phyloP scores from a whole-genome alignment of 23 tunicate genomes.

The Diplosoma virens region DNA sequence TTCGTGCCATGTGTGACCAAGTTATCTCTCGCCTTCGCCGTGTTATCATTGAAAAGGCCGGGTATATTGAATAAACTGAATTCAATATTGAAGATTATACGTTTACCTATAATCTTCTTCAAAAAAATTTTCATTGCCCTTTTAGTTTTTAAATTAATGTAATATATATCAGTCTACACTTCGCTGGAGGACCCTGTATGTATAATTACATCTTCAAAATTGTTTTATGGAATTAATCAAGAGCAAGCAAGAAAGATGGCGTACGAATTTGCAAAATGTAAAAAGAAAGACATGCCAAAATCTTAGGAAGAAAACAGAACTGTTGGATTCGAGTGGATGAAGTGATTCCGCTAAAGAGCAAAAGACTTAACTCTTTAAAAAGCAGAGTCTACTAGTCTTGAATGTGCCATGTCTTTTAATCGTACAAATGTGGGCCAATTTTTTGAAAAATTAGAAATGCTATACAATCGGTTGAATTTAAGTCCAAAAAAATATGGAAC shows the following conservation, averaged over 20 bases:
- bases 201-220: slow-evolving; percentile 24
- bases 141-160: too few species aligned
- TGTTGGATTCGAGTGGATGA: slow-evolving; percentile 45
- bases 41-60: too few species aligned
- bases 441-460: slow-evolving; percentile 30
- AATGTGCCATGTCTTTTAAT: slow-evolving; percentile 39
- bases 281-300: slow-evolving; percentile 24
- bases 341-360: slow-evolving; percentile 35
- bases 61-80: too few species aligned
- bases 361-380: slow-evolving; percentile 14
- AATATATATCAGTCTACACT: too few species aligned
- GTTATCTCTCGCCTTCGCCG: too few species aligned
- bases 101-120: too few species aligned
- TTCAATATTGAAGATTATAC: too few species aligned
- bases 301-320: slow-evolving; percentile 11
- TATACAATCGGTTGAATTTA: neutral
- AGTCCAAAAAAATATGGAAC: slow-evolving; percentile 21
- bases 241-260: slow-evolving; percentile 21
- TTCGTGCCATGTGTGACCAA: too few species aligned
- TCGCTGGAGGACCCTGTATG: too few species aligned
- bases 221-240: slow-evolving; percentile 33
- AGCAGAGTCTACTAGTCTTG: slow-evolving; percentile 44
- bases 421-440: slow-evolving; percentile 4
- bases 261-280: slow-evolving; percentile 27
- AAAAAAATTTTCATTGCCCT: too few species aligned